Evolutionary conservation across 2,888 invertebrate species (phyloP).

Genomic region (Argyresthia goedartella): DNA sequence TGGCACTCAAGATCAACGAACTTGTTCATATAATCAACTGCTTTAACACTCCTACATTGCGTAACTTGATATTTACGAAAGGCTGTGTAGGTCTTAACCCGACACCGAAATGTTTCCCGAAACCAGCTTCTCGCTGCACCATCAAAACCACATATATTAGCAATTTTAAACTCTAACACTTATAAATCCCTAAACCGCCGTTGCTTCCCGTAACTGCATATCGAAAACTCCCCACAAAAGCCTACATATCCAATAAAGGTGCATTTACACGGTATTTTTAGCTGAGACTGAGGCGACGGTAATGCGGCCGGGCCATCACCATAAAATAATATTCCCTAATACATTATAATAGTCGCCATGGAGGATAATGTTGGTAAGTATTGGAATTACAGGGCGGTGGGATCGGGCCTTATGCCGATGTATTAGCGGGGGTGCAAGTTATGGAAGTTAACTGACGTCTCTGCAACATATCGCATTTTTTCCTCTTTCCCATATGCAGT

Average conservation of each 20-base stretch:
- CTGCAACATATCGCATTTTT: too few species aligned
- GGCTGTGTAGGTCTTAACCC: too few species aligned
- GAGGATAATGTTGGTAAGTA: constrained; percentile 65
- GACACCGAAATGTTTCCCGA: too few species aligned
- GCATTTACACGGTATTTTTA: constrained; percentile 12
- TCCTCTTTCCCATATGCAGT: too few species aligned
- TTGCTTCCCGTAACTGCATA: not conserved
- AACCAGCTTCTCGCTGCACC: too few species aligned
- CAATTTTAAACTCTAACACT: too few species aligned
- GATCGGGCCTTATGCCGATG: constrained; percentile 40
- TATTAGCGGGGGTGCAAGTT: constrained; percentile 22
- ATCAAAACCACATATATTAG: too few species aligned
- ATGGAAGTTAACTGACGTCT: constrained; percentile 4
- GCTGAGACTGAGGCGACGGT: constrained; percentile 23
- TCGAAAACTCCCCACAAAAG: not conserved
- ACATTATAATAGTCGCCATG: constrained; percentile 68
- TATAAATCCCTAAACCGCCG: too few species aligned
- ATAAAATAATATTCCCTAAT: constrained; percentile 69
- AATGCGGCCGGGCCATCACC: constrained; percentile 45
- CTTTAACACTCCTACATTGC: too few species aligned
- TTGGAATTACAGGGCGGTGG: constrained; percentile 68
- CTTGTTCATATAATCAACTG: too few species aligned
- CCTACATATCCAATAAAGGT: constrained; percentile 22
- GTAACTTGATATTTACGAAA: too few species aligned
- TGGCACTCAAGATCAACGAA: too few species aligned